phyloP scores from a whole-genome alignment of 2,113 vertebrate species.

The Globicephala melas region DNA sequence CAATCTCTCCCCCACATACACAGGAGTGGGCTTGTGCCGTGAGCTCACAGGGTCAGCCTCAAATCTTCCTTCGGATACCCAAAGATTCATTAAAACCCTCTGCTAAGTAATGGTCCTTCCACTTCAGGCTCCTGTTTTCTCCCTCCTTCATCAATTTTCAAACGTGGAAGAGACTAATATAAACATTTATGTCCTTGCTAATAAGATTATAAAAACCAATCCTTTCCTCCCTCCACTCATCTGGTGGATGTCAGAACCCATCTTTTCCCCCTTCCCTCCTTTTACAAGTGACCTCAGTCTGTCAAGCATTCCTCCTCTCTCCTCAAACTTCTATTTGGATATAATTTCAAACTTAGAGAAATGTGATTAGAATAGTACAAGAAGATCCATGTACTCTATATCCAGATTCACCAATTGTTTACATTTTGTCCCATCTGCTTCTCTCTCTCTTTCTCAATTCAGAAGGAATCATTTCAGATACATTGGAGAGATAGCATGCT shows the following conservation, averaged over 20 bases:
- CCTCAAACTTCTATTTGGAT: background rate
- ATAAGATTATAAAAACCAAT: background rate
- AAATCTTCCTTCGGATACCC: background rate
- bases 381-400: background rate
- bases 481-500: background rate
- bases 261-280: too few relatives aligned
- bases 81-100: background rate
- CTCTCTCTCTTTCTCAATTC: background rate
- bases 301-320: background rate
- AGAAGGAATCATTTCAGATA: background rate
- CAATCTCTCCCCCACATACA: accelerated
- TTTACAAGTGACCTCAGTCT: background rate
- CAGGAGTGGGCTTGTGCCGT: background rate
- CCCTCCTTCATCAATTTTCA: background rate
- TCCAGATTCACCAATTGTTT: background rate
- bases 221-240: background rate
- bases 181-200: background rate
- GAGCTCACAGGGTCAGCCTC: background rate
- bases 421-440: background rate
- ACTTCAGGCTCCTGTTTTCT: background rate
- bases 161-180: background rate
- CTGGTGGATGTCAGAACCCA: background rate
- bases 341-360: background rate
- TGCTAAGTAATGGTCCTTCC: background rate
- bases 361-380: background rate